phyloP scores from a whole-genome alignment of 2,797 vertebrate genomes.

The Pangasius djambal region DNA sequence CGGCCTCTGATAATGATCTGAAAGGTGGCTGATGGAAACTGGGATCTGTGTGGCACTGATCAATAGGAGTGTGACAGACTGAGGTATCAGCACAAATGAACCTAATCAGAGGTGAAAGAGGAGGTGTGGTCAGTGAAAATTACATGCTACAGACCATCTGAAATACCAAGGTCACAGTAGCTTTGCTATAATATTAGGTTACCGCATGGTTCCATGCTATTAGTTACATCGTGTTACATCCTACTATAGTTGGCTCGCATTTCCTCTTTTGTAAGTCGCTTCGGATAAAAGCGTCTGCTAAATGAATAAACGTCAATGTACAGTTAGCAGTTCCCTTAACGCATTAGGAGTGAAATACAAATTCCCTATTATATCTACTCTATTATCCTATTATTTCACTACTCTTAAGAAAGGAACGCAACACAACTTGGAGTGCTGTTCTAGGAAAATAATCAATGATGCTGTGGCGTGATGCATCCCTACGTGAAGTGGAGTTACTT shows the following conservation, averaged over 20 bases:
- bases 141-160: conserved; percentile 6
- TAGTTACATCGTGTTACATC: background rate
- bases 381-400: background rate
- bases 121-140: conserved; percentile 30
- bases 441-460: background rate
- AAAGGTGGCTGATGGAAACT: conserved; percentile 12
- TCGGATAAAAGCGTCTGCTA: too few species aligned
- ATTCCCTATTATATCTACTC: background rate
- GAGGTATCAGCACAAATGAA: conserved; percentile 12
- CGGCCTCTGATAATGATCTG: conserved; percentile 15
- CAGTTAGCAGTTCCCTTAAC: background rate
- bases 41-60: background rate
- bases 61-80: conserved; percentile 13
- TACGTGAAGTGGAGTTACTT: background rate
- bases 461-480: too few species aligned
- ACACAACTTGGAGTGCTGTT: too few species aligned
- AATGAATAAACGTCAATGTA: too few species aligned
- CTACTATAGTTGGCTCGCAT: background rate
- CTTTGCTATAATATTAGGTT: background rate
- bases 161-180: background rate
- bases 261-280: too few species aligned
- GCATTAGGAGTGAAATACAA: background rate
- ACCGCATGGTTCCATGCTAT: background rate
- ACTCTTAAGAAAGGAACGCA: background rate
- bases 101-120: conserved; percentile 27